Evolutionary conservation across 2,888 invertebrate species (phyloP).

Genomic region (Drosophila mulleri): DNA sequence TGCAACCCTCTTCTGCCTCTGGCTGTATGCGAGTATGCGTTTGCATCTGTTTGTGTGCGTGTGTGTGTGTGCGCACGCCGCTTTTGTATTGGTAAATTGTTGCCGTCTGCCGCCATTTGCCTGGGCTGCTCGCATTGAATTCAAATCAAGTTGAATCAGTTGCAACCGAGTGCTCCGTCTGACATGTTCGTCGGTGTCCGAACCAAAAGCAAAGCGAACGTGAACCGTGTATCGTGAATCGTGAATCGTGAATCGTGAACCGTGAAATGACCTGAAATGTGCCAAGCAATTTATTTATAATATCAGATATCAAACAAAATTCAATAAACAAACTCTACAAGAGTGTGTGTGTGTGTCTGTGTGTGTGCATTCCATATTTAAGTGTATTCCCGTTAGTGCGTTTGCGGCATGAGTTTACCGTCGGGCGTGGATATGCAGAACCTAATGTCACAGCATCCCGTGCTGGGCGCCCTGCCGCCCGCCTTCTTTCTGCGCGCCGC

Average conservation of each 20-base stretch:
- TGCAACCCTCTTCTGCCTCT: conserved; percentile 72
- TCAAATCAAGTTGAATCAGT: conserved; percentile 84
- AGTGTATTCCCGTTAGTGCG: background rate
- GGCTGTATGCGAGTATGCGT: conserved; percentile 22
- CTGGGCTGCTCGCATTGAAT: conserved; percentile 49
- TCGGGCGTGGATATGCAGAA: conserved; percentile 94
- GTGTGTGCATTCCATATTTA: conserved; percentile 10
- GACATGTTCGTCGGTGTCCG: conserved; percentile 79
- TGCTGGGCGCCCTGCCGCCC: conserved; percentile 92
- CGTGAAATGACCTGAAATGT: conserved; percentile 22
- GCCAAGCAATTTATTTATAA: conserved; percentile 30
- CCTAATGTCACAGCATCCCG: conserved; percentile 93
- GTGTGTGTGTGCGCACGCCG: conserved; percentile 38
- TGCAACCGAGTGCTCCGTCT: conserved; percentile 84
- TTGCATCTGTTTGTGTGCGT: conserved; percentile 26
- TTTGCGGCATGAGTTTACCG: conserved; percentile 90
- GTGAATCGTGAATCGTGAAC: conserved; percentile 18
- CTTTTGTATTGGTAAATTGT: conserved; percentile 82
- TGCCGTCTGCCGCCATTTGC: conserved; percentile 78
- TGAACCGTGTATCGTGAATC: conserved; percentile 7
- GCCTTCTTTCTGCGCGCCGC: conserved; percentile 95
- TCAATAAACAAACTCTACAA: conserved; percentile 19
- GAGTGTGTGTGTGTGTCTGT: conserved; percentile 18
- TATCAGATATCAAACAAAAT: conserved; percentile 24
- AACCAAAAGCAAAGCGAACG: conserved; percentile 2